These are phyloP conservation scores for Marronus borbonicus DNA, from an alignment of 2,888 invertebrate genomes.

Conservation along the genomic window DNA sequence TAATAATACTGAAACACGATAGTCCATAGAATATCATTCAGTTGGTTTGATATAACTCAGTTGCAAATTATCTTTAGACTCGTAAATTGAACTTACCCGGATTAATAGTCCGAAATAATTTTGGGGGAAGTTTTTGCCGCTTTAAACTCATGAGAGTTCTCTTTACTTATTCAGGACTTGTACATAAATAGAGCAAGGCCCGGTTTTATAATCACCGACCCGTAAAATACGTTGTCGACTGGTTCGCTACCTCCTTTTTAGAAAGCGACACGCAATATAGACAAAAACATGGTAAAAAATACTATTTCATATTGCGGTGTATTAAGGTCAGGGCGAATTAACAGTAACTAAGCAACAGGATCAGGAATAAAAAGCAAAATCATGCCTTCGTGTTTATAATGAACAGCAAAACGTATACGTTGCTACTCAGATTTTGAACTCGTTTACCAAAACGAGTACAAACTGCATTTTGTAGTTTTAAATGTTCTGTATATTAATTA, in stretches of 20 bases:
- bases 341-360: conserved; percentile 3
- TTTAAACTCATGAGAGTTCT: conserved; percentile 7
- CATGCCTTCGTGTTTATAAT: conserved; percentile 2
- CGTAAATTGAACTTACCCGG: conserved; percentile 26
- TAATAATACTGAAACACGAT: not conserved
- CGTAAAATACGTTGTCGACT: conserved; percentile 18
- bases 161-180: conserved; percentile 25
- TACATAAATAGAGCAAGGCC: conserved; percentile 1
- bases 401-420: not conserved
- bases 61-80: not conserved
- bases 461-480: no score
- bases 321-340: conserved; percentile 11
- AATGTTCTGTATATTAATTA: no score
- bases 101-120: conserved; percentile 31
- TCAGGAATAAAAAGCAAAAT: not conserved
- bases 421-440: not conserved
- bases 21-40: conserved; percentile 4
- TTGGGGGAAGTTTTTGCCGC: conserved; percentile 12
- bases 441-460: no score
- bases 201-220: conserved; percentile 32
- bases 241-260: conserved; percentile 19
- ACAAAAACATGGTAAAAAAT: not conserved
- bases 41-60: not conserved
- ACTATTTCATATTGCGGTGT: not conserved
- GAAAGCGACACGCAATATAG: conserved; percentile 13